Percentiles rank a stretch among this genome's conserved stretches.
These are phyloP conservation scores for Nephila pilipes DNA, from an alignment of 1,140 invertebrate species.

Conservation along the genomic window DNA sequence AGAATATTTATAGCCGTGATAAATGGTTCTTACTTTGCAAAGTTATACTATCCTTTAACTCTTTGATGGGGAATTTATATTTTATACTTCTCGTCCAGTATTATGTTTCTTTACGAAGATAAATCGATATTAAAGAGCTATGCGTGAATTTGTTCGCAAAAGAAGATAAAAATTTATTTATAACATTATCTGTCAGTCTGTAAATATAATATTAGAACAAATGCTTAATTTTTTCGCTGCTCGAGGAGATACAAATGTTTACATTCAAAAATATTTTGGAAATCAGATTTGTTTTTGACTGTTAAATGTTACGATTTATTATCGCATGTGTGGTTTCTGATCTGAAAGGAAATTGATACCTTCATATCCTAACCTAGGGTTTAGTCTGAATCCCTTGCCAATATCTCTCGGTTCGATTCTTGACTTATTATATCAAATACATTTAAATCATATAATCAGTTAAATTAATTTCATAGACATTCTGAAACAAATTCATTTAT, in stretches of 20 bases:
- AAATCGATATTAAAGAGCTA: neutral
- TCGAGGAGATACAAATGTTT: neutral
- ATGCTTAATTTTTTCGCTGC: neutral
- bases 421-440: too few species aligned
- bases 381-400: too few species aligned
- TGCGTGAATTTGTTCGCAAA: neutral
- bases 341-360: too few species aligned
- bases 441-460: too few species aligned
- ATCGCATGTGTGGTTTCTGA: too few species aligned
- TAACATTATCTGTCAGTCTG: neutral
- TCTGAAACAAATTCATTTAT: too few species aligned
- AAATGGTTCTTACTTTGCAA: neutral
- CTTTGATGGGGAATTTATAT: neutral
- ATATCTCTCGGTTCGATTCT: too few species aligned
- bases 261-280: neutral
- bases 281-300: too few species aligned
- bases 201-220: neutral
- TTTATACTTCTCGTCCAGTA: neutral
- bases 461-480: too few species aligned
- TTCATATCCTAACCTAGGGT: too few species aligned
- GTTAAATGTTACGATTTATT: too few species aligned
- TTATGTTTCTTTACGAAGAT: neutral
- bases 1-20: conserved; percentile 9
- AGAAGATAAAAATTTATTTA: neutral
- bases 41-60: neutral